Evolutionary conservation across 2,113 vertebrate genomes (phyloP).

Genomic region (Crotalus horridus): DNA sequence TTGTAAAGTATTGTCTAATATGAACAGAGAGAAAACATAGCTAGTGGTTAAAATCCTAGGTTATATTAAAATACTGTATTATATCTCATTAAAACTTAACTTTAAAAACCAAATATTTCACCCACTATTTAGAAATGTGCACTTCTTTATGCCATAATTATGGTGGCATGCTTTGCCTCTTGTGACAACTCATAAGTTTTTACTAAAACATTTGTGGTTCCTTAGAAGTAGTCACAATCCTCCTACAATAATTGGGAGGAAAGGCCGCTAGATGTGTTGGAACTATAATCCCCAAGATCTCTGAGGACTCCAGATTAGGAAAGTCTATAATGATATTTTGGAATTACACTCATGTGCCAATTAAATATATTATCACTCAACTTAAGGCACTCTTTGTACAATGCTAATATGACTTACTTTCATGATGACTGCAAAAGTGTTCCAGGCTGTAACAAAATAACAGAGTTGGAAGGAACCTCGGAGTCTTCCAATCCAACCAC

Average conservation of each 20-base stretch:
- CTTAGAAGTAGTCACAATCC: neutral
- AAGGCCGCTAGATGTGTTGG: neutral
- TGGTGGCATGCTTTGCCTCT: slow-evolving; percentile 37
- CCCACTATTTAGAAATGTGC: slow-evolving; percentile 53
- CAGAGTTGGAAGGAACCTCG: too few species aligned
- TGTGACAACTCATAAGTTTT: slow-evolving; percentile 33
- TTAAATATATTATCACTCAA: neutral
- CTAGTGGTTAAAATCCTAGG: slow-evolving; percentile 65
- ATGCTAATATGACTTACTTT: neutral
- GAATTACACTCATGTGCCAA: too few species aligned
- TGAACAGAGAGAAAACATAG: slow-evolving; percentile 43
- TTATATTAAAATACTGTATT: slow-evolving; percentile 68
- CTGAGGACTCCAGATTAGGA: neutral
- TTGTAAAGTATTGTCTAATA: slow-evolving; percentile 66
- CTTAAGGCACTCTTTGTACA: neutral
- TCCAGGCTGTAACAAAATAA: neutral
- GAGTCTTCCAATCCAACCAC: too few species aligned
- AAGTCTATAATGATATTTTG: too few species aligned
- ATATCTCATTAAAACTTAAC: slow-evolving; percentile 78
- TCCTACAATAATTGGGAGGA: neutral
- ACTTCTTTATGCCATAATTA: slow-evolving; percentile 43
- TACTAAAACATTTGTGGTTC: neutral
- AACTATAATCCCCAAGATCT: neutral
- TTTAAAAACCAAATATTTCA: slow-evolving; percentile 70
- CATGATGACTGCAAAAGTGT: neutral